Base-by-base conservation (phyloP, 2,113 vertebrate genomes). In the Syrrhaptes paradoxus region DNA sequence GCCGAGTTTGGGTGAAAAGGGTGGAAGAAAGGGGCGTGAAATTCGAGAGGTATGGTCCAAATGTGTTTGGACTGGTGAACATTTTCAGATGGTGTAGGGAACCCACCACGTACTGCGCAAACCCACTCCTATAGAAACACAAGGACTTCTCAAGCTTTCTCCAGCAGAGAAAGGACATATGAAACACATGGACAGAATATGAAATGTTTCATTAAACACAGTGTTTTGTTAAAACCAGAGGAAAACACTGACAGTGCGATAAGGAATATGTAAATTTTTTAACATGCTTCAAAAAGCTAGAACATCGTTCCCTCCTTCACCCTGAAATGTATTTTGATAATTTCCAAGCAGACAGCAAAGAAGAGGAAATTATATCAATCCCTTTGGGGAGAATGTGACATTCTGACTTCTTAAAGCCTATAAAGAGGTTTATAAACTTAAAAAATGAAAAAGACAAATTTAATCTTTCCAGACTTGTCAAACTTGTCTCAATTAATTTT, bases 401-500 rank as follows among this genome's bases (percentile, higher is more conserved):
- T 96, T 96, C 88, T 97, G 95, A 88, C 92, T 96, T 87, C 76
- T 90, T 85, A 89, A 97, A 85, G 84, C 85, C 91, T 96, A 8
- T 21, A 48, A 78, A 70, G 89, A 86, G 49, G 67, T 93, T 95
- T 90, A 92, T 95, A 93, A 93, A 94, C 84, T 95, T 90, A 83
- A 78, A 85, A 96, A 80, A 55, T 87, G 63, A 85, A 73, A 88
- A 89, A 88, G 90, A 86, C 8, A 0, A 90, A 90, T 90, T 95
- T 93, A 91, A 92, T 94, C 92, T 94, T 95, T 93, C 83, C 91
- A 90, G 85, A 90, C 87, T 95, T 96, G 89, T 97, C 94, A 92
- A 80, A 96, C 93, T 94, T 96, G 95, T 96, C 93, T 97, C 96
- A 90, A 62, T 95, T 96, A 97, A 73, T 95, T 90, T 95, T 85